Conservation (phyloP, 2,888 invertebrate species). For the Meganola albula region DNA sequence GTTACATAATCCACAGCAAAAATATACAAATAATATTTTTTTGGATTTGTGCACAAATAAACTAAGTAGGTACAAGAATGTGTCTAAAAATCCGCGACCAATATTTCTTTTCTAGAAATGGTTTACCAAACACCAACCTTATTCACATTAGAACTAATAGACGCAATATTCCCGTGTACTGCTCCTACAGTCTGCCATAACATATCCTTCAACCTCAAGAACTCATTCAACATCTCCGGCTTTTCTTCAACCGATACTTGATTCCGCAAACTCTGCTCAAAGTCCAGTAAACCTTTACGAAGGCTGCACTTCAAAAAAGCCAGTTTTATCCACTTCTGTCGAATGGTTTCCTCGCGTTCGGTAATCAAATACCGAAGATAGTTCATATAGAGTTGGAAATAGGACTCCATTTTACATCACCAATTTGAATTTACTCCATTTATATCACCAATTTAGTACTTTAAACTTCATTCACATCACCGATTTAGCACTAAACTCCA, state of each 20-base stretch:
- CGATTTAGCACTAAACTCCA: too few relatives aligned
- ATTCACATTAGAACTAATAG: conserved; percentile 11
- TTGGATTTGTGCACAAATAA: too few relatives aligned
- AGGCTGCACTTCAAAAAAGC: conserved; percentile 47
- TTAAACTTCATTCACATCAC: too few relatives aligned
- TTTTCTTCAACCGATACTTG: conserved; percentile 33
- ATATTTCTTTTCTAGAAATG: too few relatives aligned
- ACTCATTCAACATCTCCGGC: conserved; percentile 40
- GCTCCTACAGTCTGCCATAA: conserved; percentile 58
- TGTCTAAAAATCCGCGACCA: too few relatives aligned
- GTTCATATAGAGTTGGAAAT: conserved; percentile 29
- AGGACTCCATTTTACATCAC: conserved; percentile 33
- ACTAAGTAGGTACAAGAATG: too few relatives aligned
- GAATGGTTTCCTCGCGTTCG: conserved; percentile 29
- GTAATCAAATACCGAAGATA: conserved; percentile 35
- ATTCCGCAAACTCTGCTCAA: conserved; percentile 39
- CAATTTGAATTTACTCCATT: too few relatives aligned
- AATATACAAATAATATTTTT: too few relatives aligned
- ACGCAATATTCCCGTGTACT: conserved; percentile 47
- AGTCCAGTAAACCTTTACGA: conserved; percentile 38
- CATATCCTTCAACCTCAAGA: conserved; percentile 44
- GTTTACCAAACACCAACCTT: conserved; percentile 20
- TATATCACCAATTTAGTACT: too few relatives aligned
- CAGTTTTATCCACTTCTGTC: conserved; percentile 55
- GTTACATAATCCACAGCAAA: too few relatives aligned